Base-by-base conservation (phyloP, 2,113 vertebrate genomes). In the Colossoma macropomum region DNA sequence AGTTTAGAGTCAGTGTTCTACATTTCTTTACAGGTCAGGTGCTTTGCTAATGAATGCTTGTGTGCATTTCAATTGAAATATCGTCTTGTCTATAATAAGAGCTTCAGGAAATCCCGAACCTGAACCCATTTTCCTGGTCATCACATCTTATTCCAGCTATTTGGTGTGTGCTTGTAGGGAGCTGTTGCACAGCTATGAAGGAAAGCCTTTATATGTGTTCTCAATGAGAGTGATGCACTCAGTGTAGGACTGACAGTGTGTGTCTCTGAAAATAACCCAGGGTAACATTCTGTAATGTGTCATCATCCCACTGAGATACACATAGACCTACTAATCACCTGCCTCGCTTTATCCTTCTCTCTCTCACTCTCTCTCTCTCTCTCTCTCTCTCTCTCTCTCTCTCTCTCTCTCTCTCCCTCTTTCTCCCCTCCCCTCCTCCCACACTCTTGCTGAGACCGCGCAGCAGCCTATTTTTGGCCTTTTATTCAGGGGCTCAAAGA, bases 401-500 rank as follows among this genome's bases (percentile, higher is more conserved):
- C 25, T 73, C 70, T 81, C 32, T 50, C 81, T 69, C 66, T 59
- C 38, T 25, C 41, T 74, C 30, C 72, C 8, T 30, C 17, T 15
- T 17, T 30, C 17, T 54, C 59, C 30, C 45, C 41, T 66, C 56
- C 65, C 74, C 66, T 52, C 65, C 78, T 79, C 50, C 79, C 74
- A 72, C 48, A n/a, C 17, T 60, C 66, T 87, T 74, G 72, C 77
- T 73, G 38, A 73, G 66, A 52, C 79, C 80, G 48, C n/a, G 56
- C 25, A 63, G 12, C 21, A 84, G 71, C 60, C 91, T 92, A 92
- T 94, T 92, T 94, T 86, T 87, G 89, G 92, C 88, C 13, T 86
- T 90, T 87, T 86, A 86, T 91, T 90, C 80, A 75, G 86, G 88
- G 87, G 82, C 89, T 92, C 86, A 91, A 82, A 89, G 81, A 91